Evolutionary conservation across 1,140 invertebrate species (phyloP).

Genomic region (Drosophila novamexicana): DNA sequence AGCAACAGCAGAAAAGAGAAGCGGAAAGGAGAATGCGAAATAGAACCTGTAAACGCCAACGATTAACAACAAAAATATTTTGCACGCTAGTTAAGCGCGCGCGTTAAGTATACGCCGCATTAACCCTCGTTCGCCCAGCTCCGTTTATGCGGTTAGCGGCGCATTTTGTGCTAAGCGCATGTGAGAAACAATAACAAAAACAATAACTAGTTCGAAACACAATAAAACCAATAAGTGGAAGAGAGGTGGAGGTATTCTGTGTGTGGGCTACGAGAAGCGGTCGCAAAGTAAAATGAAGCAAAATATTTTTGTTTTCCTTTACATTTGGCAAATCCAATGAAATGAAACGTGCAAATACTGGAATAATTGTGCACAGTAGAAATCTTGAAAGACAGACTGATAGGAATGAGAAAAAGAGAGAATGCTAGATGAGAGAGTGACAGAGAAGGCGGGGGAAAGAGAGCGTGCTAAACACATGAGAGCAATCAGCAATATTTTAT

Average conservation of each 20-base stretch:
- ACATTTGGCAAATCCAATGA: conserved; percentile 39
- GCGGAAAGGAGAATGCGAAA: not conserved
- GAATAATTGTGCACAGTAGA: conserved; percentile 32
- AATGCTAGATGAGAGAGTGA: not conserved
- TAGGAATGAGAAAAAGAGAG: not conserved
- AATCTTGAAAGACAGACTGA: not conserved
- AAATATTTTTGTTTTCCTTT: conserved; percentile 52
- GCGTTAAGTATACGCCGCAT: conserved; percentile 68
- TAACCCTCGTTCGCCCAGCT: conserved; percentile 1
- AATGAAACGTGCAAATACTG: conserved; percentile 49
- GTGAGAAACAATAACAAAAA: conserved; percentile 40
- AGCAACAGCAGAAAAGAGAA: not conserved
- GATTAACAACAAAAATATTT: conserved; percentile 19
- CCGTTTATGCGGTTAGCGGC: conserved; percentile 38
- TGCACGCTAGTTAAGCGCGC: conserved; percentile 51
- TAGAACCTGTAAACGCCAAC: conserved; percentile 3
- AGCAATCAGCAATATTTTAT: conserved; percentile 57
- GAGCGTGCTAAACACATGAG: conserved; percentile 22
- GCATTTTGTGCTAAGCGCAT: conserved; percentile 63
- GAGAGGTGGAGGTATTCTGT: not conserved
- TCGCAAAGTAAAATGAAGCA: conserved; percentile 12
- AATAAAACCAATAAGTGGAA: conserved; percentile 13
- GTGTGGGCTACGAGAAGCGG: too few species aligned
- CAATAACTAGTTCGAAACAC: conserved; percentile 27
- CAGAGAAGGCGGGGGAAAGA: conserved; percentile 2